These are phyloP conservation scores for Ophiodon elongatus DNA, from an alignment of 2,113 vertebrate genomes.

Conservation along the genomic window DNA sequence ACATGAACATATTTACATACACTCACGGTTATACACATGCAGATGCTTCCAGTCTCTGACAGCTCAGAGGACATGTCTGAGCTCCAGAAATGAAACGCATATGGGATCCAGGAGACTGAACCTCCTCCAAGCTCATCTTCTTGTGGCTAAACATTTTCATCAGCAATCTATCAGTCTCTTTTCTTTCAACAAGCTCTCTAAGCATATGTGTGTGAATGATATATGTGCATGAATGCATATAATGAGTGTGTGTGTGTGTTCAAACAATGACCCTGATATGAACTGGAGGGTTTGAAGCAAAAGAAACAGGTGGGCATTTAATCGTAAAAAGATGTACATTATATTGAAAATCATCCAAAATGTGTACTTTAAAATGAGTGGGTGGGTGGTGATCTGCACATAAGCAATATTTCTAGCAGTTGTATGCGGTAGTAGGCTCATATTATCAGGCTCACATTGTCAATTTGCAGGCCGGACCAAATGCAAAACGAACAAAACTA, in stretches of 20 bases:
- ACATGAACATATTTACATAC: conserved; percentile 43
- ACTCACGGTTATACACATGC: conserved; percentile 29
- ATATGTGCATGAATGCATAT: neutral
- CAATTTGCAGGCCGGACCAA: neutral
- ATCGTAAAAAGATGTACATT: conserved; percentile 2
- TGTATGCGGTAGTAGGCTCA: neutral
- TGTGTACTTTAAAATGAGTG: conserved; percentile 3
- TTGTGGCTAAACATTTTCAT: conserved; percentile 69
- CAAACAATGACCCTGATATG: conserved; percentile 27
- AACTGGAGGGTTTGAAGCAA: conserved; percentile 34
- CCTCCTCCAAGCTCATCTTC: conserved; percentile 75
- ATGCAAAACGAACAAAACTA: neutral
- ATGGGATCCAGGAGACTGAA: conserved; percentile 71
- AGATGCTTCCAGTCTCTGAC: conserved; percentile 66
- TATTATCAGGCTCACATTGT: conserved; percentile 9
- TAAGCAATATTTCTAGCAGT: neutral
- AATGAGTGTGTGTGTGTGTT: conserved; percentile 9
- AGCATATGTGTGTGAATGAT: conserved; percentile 31
- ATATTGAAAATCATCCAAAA: neutral
- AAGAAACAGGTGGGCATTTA: conserved; percentile 17
- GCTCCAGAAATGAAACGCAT: conserved; percentile 76
- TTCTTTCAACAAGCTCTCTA: conserved; percentile 39
- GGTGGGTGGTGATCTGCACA: neutral
- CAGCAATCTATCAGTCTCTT: conserved; percentile 62
- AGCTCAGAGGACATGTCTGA: conserved; percentile 75